phyloP scores from a whole-genome alignment of 2,113 vertebrate species.

The Danionella cerebrum region DNA sequence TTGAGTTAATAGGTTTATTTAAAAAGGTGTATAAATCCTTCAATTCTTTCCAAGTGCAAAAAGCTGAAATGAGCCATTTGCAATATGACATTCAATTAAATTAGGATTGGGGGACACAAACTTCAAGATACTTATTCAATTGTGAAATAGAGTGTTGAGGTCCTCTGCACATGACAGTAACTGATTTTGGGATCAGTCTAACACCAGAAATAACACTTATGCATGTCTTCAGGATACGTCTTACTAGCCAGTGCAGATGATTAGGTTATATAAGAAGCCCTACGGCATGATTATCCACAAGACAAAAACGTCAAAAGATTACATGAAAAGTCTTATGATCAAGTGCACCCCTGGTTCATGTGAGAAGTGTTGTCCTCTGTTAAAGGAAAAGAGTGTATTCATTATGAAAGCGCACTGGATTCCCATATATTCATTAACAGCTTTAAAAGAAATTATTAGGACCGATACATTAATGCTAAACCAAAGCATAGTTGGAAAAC shows the following conservation, averaged over 20 bases:
- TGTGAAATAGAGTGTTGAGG: no score
- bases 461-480: conserved; percentile 4
- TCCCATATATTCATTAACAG: conserved; percentile 16
- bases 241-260: not conserved
- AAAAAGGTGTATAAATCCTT: no score
- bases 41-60: no score
- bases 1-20: no score
- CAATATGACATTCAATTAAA: no score
- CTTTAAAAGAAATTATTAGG: conserved; percentile 10
- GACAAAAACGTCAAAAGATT: conserved; percentile 3
- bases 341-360: conserved; percentile 4
- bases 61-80: no score
- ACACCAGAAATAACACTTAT: not conserved
- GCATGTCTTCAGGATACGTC: not conserved
- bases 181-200: no score
- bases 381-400: not conserved
- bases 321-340: conserved; percentile 18
- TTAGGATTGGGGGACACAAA: no score
- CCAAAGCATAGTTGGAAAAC: not conserved
- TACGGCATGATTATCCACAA: not conserved
- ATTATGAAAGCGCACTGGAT: not conserved
- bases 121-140: no score
- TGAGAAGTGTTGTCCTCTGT: conserved; percentile 4
- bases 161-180: no score
- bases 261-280: not conserved